Percentiles rank a stretch among this genome's conserved stretches.
Evolutionary conservation across 1,140 invertebrate species (phyloP).

Genomic region (Pseudachorutes palmiensis): DNA sequence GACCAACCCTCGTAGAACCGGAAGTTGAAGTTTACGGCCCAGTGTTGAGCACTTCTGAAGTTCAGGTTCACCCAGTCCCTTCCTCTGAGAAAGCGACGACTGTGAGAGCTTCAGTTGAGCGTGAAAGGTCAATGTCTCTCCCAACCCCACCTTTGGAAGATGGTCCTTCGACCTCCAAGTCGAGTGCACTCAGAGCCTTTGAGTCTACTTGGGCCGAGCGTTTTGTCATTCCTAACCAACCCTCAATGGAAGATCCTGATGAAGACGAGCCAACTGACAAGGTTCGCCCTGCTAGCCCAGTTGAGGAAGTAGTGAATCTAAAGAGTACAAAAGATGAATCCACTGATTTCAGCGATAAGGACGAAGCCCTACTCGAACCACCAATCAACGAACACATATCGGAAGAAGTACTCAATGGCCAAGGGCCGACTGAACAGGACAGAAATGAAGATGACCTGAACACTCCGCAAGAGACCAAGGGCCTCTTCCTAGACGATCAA

Average conservation of each 20-base stretch:
- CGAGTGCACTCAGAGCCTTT: background rate
- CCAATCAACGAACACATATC: slow-evolving; percentile 8
- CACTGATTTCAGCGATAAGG: slow-evolving; percentile 11
- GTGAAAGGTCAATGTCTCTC: background rate
- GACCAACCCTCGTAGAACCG: slow-evolving; percentile 46
- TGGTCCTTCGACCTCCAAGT: background rate
- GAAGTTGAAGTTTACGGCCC: slow-evolving; percentile 24
- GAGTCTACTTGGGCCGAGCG: background rate
- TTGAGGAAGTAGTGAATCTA: too few relatives aligned
- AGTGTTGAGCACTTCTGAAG: background rate
- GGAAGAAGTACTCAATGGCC: slow-evolving; percentile 27
- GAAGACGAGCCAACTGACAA: background rate
- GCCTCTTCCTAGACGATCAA: slow-evolving; percentile 66
- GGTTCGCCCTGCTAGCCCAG: background rate
- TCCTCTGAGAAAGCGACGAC: slow-evolving; percentile 20
- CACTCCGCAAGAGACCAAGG: slow-evolving; percentile 46
- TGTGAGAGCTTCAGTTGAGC: slow-evolving; percentile 29
- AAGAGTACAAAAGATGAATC: slow-evolving; percentile 13
- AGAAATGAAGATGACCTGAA: slow-evolving; percentile 26
- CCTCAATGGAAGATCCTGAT: slow-evolving; percentile 1
- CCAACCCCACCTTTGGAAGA: background rate
- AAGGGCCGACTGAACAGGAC: too few relatives aligned
- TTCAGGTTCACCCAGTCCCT: slow-evolving; percentile 22
- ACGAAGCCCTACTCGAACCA: too few relatives aligned
- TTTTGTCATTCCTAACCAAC: background rate